Base-by-base conservation (phyloP, 2,888 invertebrate genomes). In the Biston stratarius region DNA sequence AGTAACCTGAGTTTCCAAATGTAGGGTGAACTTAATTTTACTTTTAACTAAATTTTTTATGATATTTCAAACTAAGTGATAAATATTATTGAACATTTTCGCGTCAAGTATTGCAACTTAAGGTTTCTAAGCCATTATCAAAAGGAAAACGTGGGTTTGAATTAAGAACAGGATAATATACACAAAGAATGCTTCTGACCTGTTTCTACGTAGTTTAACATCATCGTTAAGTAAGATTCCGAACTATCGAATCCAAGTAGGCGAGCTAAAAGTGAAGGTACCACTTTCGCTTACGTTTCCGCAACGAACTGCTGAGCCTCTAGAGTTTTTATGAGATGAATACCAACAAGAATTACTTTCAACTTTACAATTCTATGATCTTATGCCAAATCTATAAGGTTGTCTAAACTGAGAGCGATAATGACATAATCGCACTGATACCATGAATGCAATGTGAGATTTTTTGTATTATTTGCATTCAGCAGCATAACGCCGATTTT, bases 211-310 rank as follows among this genome's bases (percentile, higher is more conserved):
- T 53, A 53, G 24, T 52, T 36, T 15, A 62, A 24, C 36, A 42
- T 62, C 11, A 55, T 34, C 15, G 33, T 38, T 45, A 48, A 53
- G 53, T 53, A 53, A 55, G 24, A 55, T 12, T 7, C n/a, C 42
- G 42, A 42, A 12, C 45, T 61, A 62, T 65, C 51, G 51, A 49
- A 64, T 65, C 58, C 68, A 74, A 76, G 67, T 74, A 74, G 74
- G 76, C 68, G 64, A 77, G 77, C 81, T 78, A 82, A 89, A 87
- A 89, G 89, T 89, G 89, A 89, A 88, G 84, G 89, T 83, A 81
- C 74, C 73, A 83, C 89, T 89, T 89, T 89, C 89, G 88, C 87
- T 84, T 75, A 71, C 77, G 74, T 73, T 81, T 77, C 80, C 77
- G 80, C 70, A 57, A 63, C 52, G 38, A 8, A 59, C 73, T 73